Conservation (phyloP, 2,113 vertebrate genomes). For the Lophochroa leadbeateri region DNA sequence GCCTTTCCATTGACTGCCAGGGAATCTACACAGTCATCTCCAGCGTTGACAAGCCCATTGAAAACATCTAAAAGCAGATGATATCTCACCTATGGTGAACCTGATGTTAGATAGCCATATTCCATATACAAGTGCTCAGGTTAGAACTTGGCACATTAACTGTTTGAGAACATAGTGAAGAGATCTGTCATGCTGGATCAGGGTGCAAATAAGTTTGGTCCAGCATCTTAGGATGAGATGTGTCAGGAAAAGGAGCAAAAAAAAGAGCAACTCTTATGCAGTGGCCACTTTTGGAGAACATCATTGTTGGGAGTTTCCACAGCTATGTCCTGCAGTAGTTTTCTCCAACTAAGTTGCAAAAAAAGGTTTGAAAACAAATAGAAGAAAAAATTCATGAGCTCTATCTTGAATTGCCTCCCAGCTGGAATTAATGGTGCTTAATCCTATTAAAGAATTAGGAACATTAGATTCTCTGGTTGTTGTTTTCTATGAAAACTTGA, state of each 20-base stretch:
- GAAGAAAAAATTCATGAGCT: neutral
- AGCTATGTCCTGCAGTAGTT: neutral
- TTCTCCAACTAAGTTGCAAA: neutral
- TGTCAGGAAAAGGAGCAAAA: neutral
- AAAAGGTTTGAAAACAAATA: neutral
- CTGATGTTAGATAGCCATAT: fast-evolving
- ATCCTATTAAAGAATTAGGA: constrained; percentile 14
- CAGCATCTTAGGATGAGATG: neutral
- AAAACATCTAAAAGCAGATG: neutral
- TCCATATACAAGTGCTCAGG: neutral
- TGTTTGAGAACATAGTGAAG: neutral
- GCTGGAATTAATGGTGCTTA: constrained; percentile 26
- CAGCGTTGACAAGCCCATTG: neutral
- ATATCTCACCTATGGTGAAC: neutral
- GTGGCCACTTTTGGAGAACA: neutral
- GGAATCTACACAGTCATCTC: neutral
- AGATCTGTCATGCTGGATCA: neutral
- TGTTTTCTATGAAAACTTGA: neutral
- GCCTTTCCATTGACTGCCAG: neutral
- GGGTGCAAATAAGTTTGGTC: neutral
- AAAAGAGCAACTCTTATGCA: neutral
- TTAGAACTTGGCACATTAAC: neutral
- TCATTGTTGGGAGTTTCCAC: neutral
- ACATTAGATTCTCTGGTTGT: neutral
- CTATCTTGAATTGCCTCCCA: constrained; percentile 6